Conservation (phyloP, 2,113 vertebrate genomes). For the Leucopternis melanops region DNA sequence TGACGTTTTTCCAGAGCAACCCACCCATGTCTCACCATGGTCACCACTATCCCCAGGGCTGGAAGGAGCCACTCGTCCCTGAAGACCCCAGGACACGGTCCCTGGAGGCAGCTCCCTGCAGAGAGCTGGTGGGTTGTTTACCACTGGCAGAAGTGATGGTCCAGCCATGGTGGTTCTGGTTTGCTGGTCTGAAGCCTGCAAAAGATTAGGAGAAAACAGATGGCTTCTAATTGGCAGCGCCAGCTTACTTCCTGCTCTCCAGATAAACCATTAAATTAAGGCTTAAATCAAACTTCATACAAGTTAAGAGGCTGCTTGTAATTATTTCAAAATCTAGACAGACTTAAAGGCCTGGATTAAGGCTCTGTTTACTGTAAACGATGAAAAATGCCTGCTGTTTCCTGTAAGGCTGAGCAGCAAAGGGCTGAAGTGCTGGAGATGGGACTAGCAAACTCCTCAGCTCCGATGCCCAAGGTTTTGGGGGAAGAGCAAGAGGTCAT, state of each 20-base stretch:
- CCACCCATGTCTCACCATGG: neutral
- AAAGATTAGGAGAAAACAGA: slow-evolving; percentile 37
- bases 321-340: slow-evolving; percentile 16
- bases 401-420: neutral
- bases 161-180: neutral
- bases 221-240: slow-evolving; percentile 40
- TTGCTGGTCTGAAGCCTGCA: neutral
- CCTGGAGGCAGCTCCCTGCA: neutral
- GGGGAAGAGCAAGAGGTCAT: neutral
- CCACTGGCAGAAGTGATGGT: rapidly evolving
- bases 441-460: neutral
- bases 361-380: neutral
- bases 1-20: neutral
- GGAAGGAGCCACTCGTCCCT: neutral
- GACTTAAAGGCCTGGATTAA: neutral
- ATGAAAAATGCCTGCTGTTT: neutral
- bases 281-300: neutral
- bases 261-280: slow-evolving; percentile 15
- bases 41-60: neutral
- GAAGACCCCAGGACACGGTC: neutral
- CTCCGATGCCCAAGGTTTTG: neutral
- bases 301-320: slow-evolving; percentile 16
- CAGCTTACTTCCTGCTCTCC: slow-evolving; percentile 29
- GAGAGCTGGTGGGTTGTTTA: neutral
- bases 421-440: neutral